Percentiles rank a stretch among this genome's conserved stretches.
Evolutionary conservation across 2,113 vertebrate species (phyloP).

Genomic region (Neotragus moschatus): DNA sequence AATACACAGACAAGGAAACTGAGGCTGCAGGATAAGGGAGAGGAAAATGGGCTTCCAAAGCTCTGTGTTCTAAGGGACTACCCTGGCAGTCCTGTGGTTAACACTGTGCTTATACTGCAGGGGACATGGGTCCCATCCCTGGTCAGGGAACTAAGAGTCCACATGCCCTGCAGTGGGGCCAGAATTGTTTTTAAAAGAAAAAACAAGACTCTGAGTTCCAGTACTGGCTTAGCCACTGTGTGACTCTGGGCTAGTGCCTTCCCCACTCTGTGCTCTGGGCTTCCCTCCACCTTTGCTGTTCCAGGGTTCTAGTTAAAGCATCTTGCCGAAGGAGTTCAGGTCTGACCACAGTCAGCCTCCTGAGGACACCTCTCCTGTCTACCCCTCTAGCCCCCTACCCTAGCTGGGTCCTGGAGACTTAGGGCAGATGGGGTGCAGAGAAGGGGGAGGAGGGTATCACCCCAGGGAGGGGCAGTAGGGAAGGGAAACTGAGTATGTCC

Average conservation of each 20-base stretch:
- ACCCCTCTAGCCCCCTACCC: not conserved
- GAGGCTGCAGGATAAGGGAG: not conserved
- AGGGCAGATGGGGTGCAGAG: not conserved
- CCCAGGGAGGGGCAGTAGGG: conserved; percentile 53
- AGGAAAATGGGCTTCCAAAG: not conserved
- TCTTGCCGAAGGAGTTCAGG: not conserved
- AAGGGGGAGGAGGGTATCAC: not conserved
- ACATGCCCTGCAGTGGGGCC: not conserved
- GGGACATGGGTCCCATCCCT: not conserved
- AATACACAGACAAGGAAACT: not conserved
- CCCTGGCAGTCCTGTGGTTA: not conserved
- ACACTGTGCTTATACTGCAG: not conserved
- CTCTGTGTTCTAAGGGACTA: not conserved
- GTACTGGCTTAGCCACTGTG: not conserved
- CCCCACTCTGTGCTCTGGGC: not conserved
- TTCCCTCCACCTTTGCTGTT: not conserved
- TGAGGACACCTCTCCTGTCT: not conserved
- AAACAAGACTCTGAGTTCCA: not conserved
- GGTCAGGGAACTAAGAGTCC: not conserved
- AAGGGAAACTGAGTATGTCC: conserved; percentile 71
- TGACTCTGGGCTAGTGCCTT: not conserved
- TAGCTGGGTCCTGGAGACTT: not conserved
- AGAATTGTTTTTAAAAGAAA: not conserved
- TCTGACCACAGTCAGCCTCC: not conserved
- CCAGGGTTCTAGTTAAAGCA: not conserved